A percentile compares a stretch with the other conserved stretches of the same genome.
These are phyloP conservation scores for Odocoileus hemionus DNA, from an alignment of 2,113 vertebrate species.

Conservation along the genomic window DNA sequence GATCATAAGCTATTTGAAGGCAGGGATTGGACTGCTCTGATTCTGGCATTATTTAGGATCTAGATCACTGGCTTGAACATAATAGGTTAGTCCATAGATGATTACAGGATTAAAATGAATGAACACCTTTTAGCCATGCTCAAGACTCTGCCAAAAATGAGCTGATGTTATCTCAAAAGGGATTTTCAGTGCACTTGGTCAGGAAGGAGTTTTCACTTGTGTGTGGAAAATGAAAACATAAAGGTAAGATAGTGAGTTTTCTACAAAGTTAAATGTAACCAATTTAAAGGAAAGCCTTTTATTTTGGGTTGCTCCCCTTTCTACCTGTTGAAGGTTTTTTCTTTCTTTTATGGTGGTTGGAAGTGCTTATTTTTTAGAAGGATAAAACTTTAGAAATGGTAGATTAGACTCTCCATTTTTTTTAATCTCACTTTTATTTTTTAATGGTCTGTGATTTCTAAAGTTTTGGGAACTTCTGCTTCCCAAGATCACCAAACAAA, in stretches of 20 bases:
- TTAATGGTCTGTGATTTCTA: neutral
- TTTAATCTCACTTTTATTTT: neutral
- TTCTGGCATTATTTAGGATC: neutral
- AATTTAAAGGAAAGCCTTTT: neutral
- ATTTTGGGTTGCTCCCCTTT: neutral
- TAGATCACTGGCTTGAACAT: neutral
- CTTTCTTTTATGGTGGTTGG: neutral
- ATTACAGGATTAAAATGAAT: neutral
- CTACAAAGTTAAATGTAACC: neutral
- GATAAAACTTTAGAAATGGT: neutral
- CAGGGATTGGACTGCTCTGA: neutral
- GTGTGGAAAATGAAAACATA: neutral
- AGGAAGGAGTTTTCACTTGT: neutral
- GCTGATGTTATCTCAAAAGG: neutral
- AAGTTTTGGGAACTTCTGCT: neutral
- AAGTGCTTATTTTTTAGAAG: neutral
- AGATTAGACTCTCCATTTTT: neutral
- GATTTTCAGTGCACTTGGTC: neutral
- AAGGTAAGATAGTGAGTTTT: neutral
- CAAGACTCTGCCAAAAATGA: neutral
- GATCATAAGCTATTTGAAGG: neutral
- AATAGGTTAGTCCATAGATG: neutral
- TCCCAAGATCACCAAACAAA: neutral
- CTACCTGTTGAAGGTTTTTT: neutral
- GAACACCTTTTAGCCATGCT: neutral